phyloP scores from a whole-genome alignment of 64 coral and sea anemone genomes.

The Catalaphyllia jardinei region DNA sequence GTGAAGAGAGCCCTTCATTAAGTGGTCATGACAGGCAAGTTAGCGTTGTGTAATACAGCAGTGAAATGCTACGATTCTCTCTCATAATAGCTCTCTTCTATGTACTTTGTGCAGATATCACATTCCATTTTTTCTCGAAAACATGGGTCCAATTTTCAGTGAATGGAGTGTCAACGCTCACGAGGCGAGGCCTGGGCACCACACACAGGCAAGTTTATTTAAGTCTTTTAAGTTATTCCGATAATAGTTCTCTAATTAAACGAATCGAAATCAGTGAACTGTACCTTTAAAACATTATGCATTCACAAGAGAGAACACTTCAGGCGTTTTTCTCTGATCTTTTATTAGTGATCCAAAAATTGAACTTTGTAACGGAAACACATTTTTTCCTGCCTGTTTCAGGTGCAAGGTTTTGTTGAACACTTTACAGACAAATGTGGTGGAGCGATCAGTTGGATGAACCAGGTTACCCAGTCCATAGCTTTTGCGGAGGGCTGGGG shows the following conservation, averaged over 20 bases:
- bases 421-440: conserved; percentile 85
- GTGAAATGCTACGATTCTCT: no score
- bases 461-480: conserved; percentile 16
- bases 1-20: no score
- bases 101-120: conserved; percentile 28
- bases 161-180: conserved; percentile 67
- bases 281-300: no score
- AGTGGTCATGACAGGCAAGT: no score
- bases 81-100: neutral
- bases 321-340: no score
- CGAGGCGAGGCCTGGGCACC: conserved; percentile 70
- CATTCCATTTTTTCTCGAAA: conserved; percentile 61
- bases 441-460: conserved; percentile 74
- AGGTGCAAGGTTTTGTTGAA: conserved; percentile 87
- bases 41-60: no score
- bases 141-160: conserved; percentile 56
- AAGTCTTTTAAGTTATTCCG: neutral
- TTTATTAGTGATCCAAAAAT: no score
- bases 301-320: no score
- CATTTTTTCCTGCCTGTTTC: neutral
- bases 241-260: neutral
- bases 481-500: conserved; percentile 93
- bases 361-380: no score
- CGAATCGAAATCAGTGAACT: no score
- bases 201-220: conserved; percentile 40